Evolutionary conservation across 1,140 invertebrate species (phyloP), one percentile per base, ranked within the genome.

Genomic region (Orchesella cincta): DNA sequence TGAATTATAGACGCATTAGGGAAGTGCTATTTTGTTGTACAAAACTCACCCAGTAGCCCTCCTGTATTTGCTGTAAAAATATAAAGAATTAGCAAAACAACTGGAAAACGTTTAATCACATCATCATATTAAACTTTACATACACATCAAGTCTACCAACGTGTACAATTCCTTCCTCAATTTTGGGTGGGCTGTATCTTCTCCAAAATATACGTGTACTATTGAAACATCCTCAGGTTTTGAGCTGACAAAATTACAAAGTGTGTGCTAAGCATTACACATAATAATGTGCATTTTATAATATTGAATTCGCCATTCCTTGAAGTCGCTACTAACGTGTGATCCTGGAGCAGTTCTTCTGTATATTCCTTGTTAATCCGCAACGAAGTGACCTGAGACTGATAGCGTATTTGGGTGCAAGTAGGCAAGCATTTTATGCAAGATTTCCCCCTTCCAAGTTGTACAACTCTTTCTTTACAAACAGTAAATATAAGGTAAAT

Each of bases 161-260:
- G 18, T 35, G 8, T 14, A 29, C 18, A 72, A 29, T 35, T 72
- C 70, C 34, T 72, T 72, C 70, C 70, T 3, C 28, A 23, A 29
- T 35, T 72, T 72, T 33, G 70, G 28, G 29, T 33, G 14, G 16
- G 14, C 29, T 3, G 70, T 8, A 23, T 29, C 34, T 5, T 12
- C 8, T 2, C 14, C 31, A 23, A 72, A 72, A 35, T 72, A 72
- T 8, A 72, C 31, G 70, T 72, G 70, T 29, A 72, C 28, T 18
- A 72, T 33, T 12, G 70, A 72, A 33, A 72, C 70, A 29, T 72
- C 29, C 14, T 72, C 18, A 46, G 39, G 18, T 8, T 29, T 5
- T 14, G 12, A 14, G 70, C 70, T 29, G 18, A 16, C 5, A 64
- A 64, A 8, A 23, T 12, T 64, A 29, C 23, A 8, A 64, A 72